Evolutionary conservation across 1,140 invertebrate species (phyloP).

Genomic region (Marisa cornuarietis): DNA sequence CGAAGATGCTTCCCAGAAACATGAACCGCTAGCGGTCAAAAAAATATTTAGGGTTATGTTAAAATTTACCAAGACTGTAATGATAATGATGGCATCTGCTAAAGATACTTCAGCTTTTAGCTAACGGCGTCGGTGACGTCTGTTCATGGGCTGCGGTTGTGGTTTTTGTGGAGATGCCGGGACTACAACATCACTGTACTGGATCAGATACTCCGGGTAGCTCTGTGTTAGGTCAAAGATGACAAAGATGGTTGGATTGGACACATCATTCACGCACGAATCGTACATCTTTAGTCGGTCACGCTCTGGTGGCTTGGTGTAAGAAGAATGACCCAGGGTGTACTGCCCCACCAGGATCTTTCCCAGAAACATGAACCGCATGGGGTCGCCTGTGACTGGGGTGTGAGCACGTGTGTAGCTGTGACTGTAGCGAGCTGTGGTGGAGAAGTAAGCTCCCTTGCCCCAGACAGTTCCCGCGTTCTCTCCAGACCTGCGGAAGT

Average conservation of each 20-base stretch:
- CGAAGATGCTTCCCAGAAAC: too few relatives aligned
- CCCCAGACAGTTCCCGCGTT: constrained; percentile 38
- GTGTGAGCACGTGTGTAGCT: constrained; percentile 24
- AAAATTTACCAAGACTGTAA: too few relatives aligned
- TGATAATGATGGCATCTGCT: too few relatives aligned
- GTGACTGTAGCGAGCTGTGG: constrained; percentile 28
- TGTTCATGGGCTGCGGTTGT: too few relatives aligned
- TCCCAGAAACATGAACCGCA: constrained; percentile 38
- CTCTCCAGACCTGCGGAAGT: constrained; percentile 38
- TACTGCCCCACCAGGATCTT: constrained; percentile 51
- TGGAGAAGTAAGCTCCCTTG: constrained; percentile 41
- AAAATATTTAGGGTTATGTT: too few relatives aligned
- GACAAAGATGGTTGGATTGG: constrained; percentile 51
- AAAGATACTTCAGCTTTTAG: too few relatives aligned
- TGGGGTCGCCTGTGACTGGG: background rate
- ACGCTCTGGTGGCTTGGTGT: constrained; percentile 45
- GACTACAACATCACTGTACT: constrained; percentile 15
- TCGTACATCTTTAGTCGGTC: constrained; percentile 47
- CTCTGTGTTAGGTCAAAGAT: constrained; percentile 53
- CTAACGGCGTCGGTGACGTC: too few relatives aligned
- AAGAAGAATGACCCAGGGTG: constrained; percentile 34
- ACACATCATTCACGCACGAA: constrained; percentile 51
- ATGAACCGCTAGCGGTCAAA: background rate
- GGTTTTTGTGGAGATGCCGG: too few relatives aligned
- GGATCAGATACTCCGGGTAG: constrained; percentile 58